Conservation (phyloP, 2,113 vertebrate genomes). For the Caloenas nicobarica region DNA sequence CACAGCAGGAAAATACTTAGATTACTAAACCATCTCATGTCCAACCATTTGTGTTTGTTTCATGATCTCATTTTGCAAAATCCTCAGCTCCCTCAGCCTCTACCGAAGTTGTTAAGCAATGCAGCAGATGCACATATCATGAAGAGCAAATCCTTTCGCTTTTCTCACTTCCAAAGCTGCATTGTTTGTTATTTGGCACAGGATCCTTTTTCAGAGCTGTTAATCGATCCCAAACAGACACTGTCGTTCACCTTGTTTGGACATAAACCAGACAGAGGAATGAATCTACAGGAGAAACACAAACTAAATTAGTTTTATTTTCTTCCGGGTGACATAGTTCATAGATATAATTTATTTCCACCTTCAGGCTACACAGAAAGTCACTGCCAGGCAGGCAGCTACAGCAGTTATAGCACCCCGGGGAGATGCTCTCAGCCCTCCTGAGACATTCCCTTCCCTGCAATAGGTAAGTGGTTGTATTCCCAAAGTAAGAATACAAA, state of each 20-base stretch:
- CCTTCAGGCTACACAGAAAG: neutral
- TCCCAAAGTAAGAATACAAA: neutral
- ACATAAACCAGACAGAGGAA: neutral
- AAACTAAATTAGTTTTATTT: neutral
- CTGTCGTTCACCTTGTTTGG: neutral
- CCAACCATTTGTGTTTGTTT: neutral
- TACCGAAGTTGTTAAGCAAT: neutral
- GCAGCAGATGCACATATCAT: neutral
- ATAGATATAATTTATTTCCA: neutral
- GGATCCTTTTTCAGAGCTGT: neutral
- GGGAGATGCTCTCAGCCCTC: neutral
- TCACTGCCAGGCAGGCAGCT: neutral
- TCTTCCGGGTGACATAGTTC: neutral
- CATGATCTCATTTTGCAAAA: slow-evolving; percentile 9
- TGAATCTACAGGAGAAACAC: neutral
- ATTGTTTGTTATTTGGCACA: neutral
- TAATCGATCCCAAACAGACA: neutral
- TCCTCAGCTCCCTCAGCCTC: neutral
- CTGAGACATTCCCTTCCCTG: neutral
- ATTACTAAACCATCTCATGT: neutral
- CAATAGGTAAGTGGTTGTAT: neutral
- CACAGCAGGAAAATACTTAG: neutral
- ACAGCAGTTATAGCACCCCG: neutral
- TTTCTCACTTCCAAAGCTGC: neutral
- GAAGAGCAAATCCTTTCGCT: neutral